Conservation (phyloP, 2,888 invertebrate species). For the Strigamia transsilvanica region DNA sequence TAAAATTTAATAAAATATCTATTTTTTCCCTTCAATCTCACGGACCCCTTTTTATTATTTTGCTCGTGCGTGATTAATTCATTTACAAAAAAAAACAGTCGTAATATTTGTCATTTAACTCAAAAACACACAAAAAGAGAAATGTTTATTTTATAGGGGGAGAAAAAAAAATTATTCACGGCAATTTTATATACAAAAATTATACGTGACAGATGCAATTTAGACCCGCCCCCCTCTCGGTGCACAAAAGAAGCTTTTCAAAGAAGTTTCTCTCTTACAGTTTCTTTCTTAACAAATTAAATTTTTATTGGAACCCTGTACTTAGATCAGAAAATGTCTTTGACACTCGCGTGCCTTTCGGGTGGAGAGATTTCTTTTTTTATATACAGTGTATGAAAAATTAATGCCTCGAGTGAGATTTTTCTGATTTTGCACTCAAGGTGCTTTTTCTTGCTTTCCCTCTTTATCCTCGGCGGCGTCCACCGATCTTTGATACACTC, state of each 20-base stretch:
- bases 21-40: neutral
- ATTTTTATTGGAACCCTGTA: constrained; percentile 40
- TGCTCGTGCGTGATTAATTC: neutral
- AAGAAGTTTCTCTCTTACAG: constrained; percentile 46
- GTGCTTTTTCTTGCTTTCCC: constrained; percentile 36
- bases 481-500: constrained; percentile 9
- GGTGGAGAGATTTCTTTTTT: constrained; percentile 1
- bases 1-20: neutral
- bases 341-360: constrained; percentile 49
- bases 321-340: constrained; percentile 48
- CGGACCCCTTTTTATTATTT: neutral
- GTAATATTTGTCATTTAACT: constrained; percentile 20
- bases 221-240: constrained; percentile 39
- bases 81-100: neutral
- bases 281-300: constrained; percentile 49
- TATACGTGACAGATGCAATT: constrained; percentile 44
- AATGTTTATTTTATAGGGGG: neutral
- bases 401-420: constrained; percentile 49
- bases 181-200: constrained; percentile 32
- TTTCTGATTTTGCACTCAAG: constrained; percentile 49
- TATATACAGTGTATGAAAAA: neutral
- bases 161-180: constrained; percentile 44
- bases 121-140: neutral
- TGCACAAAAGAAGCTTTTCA: constrained; percentile 42
- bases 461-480: constrained; percentile 26